Evolutionary conservation across 2,113 vertebrate genomes (phyloP).

Genomic region (Lanius collurio): DNA sequence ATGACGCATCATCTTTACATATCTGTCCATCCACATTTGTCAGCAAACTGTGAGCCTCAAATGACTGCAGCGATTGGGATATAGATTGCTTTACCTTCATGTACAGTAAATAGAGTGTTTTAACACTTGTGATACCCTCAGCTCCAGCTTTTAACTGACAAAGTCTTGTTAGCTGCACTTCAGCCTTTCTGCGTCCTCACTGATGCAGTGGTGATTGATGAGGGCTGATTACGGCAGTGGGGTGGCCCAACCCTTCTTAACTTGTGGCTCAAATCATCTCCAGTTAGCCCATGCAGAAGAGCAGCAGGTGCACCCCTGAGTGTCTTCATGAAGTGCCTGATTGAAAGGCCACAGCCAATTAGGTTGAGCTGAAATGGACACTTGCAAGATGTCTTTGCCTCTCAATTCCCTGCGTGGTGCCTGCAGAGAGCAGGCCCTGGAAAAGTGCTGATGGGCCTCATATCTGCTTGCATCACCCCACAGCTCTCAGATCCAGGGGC

Average conservation of each 20-base stretch:
- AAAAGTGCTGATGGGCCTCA: neutral
- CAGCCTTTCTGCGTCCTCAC: neutral
- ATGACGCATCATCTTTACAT: conserved; percentile 74
- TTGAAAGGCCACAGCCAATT: conserved; percentile 56
- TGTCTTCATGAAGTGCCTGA: conserved; percentile 41
- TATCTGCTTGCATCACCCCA: neutral
- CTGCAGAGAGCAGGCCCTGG: neutral
- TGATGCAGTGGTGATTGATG: neutral
- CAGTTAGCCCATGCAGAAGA: conserved; percentile 45
- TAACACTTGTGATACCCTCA: conserved; percentile 40
- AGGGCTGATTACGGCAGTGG: conserved; percentile 22
- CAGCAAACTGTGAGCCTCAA: conserved; percentile 34
- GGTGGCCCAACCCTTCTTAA: conserved; percentile 11
- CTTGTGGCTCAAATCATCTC: conserved; percentile 10
- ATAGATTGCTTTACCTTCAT: conserved; percentile 58
- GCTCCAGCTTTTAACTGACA: conserved; percentile 32
- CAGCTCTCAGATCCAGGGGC: neutral
- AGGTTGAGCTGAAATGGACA: conserved; percentile 35
- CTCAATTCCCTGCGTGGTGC: neutral
- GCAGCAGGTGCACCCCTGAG: conserved; percentile 37
- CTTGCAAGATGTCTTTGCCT: conserved; percentile 15
- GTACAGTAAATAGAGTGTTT: conserved; percentile 37
- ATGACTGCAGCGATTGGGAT: conserved; percentile 47
- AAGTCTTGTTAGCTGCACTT: conserved; percentile 31
- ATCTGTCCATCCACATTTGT: conserved; percentile 70